Evolutionary conservation across 2,797 vertebrate genomes (phyloP).

Genomic region (Sarcophilus harrisii): DNA sequence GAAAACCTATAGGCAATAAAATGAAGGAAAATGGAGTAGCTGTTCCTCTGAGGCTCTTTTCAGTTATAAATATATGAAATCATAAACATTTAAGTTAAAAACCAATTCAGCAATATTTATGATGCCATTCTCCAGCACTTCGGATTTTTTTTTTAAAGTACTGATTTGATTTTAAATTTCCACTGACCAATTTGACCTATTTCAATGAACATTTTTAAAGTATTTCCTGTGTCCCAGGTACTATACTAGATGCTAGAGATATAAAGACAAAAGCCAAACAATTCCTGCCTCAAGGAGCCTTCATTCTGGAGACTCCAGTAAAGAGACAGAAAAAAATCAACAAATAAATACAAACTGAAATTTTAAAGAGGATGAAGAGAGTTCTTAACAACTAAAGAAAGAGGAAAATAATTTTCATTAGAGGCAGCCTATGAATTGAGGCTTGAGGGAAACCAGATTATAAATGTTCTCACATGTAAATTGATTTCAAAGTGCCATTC

Average conservation of each 20-base stretch:
- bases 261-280: neutral
- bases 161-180: neutral
- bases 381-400: neutral
- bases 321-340: neutral
- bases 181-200: neutral
- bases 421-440: neutral
- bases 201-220: neutral
- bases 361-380: neutral
- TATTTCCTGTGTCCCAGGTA: neutral
- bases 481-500: neutral
- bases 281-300: neutral
- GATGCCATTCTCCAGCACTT: neutral
- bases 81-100: neutral
- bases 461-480: neutral
- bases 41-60: neutral
- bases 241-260: neutral
- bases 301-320: neutral
- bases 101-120: neutral
- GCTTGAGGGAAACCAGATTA: neutral
- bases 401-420: neutral
- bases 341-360: neutral
- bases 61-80: neutral
- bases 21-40: neutral
- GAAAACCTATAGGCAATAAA: neutral
- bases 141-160: neutral